Base-by-base conservation (phyloP, 2,888 invertebrate genomes). In the Chrysodeixis includens region DNA sequence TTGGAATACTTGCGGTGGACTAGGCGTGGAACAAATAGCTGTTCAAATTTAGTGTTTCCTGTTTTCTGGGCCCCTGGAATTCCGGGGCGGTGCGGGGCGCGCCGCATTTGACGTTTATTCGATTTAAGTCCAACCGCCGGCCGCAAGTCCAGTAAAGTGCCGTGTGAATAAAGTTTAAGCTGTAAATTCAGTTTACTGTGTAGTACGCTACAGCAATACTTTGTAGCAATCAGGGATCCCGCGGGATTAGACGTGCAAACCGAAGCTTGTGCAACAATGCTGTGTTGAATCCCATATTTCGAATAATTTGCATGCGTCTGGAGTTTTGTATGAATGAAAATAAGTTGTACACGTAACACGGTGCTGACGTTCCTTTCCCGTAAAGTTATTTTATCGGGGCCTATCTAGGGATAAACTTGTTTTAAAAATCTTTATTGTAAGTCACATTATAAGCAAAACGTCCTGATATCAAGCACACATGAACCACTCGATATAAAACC, bases 31-130 rank as follows among this genome's bases (percentile, higher is more conserved):
- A 86, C 84, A 89, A 89, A 89, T 86, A 86, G 82, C 76, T 74
- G 81, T 76, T 81, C 75, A 81, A 89, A 90, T 89, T 87, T 86
- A 88, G 83, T 85, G 86, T 86, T 88, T 84, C 86, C 86, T 80
- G 84, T 83, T 82, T 85, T 80, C 74, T 72, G 73, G 57, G 56
- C 61, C 46, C 60, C 60, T 69, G 69, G 73, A 64, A 81, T 82
- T 77, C 76, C 69, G 65, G 62, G 69, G 62, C 58, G 66, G 74
- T 71, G 81, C 76, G 69, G 68, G 73, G 59, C 51, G 60, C 81
- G 81, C 88, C 88, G 85, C 88, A 87, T 90, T 86, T 92, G 92
- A 93, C 92, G 87, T 90, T 92, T 88, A 93, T 93, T 93, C 90
- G 88, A 91, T 92, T 92, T 90, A 88, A 90, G 89, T 86, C 88